Base-by-base conservation (phyloP, 2,113 vertebrate genomes). In the Cyprinodon tularosa region DNA sequence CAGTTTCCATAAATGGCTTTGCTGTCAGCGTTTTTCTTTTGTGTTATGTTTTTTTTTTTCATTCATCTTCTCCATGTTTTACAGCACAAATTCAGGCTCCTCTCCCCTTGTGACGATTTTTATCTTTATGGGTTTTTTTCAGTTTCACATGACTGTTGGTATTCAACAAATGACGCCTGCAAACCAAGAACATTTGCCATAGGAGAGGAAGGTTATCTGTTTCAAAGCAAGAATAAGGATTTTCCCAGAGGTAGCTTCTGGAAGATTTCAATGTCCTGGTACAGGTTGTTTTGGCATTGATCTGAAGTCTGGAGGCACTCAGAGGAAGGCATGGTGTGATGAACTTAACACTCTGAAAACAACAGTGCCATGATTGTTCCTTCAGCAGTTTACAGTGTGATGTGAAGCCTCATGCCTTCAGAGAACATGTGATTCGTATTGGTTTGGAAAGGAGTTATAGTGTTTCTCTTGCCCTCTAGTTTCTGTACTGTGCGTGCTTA, bases 381-480 rank as follows among this genome's bases (percentile, higher is more conserved):
- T 69, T 84, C 73, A 70, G 81, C 75, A 84, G 83, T 78, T 87
- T 62, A 78, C 72, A 81, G 89, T 84, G 86, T 87, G 86, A 89
- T 87, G 81, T 62, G 76, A 84, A 88, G 82, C 88, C 86, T 87
- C 86, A 80, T 87, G 89, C 72, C 68, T 78, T 71, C 70, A 76
- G 50, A 66, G 42, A 53, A 88, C 91, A 91, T 90, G 89, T 90
- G 91, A 92, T 84, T 79, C 74, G 72, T 79, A 70, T 89, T 74
- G 72, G 76, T 75, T 66, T 59, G 76, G 67, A 81, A 48, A 77
- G 59, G 66, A 66, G 57, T 84, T 76, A 36, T 29, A n/a, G 70
- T 78, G 76, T 76, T 13, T 59, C 13, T 77, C 5, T 75, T 67
- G 53, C 42, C 68, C 14, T 66, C 57, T 15, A 8, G 57, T 17